These are phyloP conservation scores for Melopsittacus undulatus DNA, from an alignment of 2,797 vertebrate genomes.

Conservation along the genomic window DNA sequence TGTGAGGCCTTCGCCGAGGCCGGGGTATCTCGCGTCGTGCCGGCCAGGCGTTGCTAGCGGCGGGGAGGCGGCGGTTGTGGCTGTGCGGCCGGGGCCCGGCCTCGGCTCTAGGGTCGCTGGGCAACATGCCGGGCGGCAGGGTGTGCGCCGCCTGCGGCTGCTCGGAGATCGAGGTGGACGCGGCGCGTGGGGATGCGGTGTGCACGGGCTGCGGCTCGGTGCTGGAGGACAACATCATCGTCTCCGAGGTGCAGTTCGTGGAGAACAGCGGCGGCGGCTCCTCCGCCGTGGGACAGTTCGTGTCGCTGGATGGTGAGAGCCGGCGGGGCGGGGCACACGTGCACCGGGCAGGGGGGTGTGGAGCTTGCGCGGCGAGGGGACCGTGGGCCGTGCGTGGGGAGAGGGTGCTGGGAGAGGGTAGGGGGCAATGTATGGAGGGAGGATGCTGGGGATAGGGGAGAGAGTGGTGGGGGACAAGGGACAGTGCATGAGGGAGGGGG, in stretches of 20 bases:
- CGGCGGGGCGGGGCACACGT: background rate
- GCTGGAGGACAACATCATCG: conserved; percentile 97
- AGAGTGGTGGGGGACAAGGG: background rate
- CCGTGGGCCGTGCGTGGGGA: background rate
- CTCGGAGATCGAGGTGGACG: conserved; percentile 90
- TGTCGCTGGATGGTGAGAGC: conserved; percentile 89
- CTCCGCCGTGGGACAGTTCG: conserved; percentile 94
- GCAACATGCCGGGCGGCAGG: conserved; percentile 86
- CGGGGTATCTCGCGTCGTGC: background rate
- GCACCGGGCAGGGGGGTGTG: background rate
- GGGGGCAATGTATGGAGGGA: background rate
- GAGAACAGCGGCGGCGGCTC: conserved; percentile 93
- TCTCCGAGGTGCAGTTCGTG: conserved; percentile 96
- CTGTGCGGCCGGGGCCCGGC: background rate
- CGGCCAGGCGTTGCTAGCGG: background rate
- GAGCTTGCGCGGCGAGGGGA: background rate
- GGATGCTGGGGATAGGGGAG: background rate
- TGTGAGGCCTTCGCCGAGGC: background rate
- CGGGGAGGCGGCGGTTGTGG: background rate
- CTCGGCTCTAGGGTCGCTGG: conserved; percentile 53
- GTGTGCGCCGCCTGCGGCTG: conserved; percentile 89
- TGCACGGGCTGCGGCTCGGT: conserved; percentile 94
- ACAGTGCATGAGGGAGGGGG: background rate
- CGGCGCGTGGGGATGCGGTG: conserved; percentile 92
- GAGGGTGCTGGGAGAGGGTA: too few species aligned